phyloP scores from a whole-genome alignment of 1,140 invertebrate species.

The Bombus pyrosoma region DNA sequence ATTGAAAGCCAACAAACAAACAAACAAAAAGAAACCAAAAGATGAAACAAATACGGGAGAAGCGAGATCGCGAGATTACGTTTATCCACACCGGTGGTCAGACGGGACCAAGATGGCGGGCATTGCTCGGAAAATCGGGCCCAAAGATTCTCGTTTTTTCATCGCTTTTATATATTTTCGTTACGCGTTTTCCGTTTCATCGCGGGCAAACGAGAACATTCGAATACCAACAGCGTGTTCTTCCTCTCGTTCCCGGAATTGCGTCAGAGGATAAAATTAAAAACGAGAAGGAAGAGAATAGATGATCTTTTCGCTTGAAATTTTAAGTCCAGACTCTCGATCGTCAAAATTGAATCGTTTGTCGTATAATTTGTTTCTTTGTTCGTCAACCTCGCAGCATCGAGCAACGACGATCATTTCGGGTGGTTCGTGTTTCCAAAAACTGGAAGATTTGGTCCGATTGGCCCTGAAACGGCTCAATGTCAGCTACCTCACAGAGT shows the following conservation, averaged over 20 bases:
- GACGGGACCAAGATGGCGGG: constrained; percentile 80
- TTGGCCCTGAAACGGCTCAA: constrained; percentile 80
- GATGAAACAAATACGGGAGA: constrained; percentile 34
- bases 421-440: constrained; percentile 35
- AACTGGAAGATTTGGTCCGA: constrained; percentile 75
- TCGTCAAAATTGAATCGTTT: not conserved
- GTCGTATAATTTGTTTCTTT: not conserved
- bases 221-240: too few species aligned
- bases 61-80: constrained; percentile 67
- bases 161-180: constrained; percentile 1
- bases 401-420: not conserved
- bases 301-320: not conserved
- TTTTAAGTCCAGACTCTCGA: not conserved
- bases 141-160: constrained; percentile 73
- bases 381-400: not conserved
- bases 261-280: not conserved
- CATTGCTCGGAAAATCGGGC: constrained; percentile 72
- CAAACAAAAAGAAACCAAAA: constrained; percentile 34
- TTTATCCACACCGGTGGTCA: constrained; percentile 78
- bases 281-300: not conserved
- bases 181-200: not conserved
- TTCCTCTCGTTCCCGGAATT: not conserved
- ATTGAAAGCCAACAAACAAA: constrained; percentile 55
- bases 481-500: constrained; percentile 80
- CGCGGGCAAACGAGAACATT: not conserved